Evolutionary conservation across 2,888 invertebrate species (phyloP).

Genomic region (Crepidodera aurea): DNA sequence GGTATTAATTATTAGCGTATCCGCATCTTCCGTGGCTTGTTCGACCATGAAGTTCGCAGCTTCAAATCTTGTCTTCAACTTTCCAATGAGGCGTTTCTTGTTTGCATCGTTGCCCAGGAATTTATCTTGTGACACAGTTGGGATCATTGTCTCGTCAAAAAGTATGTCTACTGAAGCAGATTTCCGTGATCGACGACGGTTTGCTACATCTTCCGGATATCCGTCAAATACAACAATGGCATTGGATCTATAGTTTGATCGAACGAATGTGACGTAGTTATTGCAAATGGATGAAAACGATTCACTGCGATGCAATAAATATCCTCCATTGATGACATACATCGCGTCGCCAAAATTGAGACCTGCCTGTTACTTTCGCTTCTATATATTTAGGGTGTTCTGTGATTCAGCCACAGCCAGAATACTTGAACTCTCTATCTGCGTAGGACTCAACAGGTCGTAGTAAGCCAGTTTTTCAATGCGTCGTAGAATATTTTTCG

Average conservation of each 20-base stretch:
- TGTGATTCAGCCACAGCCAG: too few relatives aligned
- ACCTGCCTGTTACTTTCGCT: too few relatives aligned
- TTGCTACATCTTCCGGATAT: conserved; percentile 43
- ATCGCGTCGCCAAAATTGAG: not conserved
- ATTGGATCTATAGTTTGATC: not conserved
- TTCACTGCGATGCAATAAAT: conserved; percentile 12
- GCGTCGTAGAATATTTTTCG: too few relatives aligned
- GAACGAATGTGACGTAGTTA: not conserved
- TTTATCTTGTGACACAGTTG: conserved; percentile 41
- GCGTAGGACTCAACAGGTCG: too few relatives aligned
- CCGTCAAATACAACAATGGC: conserved; percentile 21
- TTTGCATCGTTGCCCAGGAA: conserved; percentile 38
- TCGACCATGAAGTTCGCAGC: conserved; percentile 32
- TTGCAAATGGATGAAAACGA: conserved; percentile 14
- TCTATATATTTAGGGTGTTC: too few relatives aligned
- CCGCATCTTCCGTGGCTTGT: conserved; percentile 40
- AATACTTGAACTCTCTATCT: too few relatives aligned
- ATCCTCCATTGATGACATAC: not conserved
- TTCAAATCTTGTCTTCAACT: conserved; percentile 40
- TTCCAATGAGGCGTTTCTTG: conserved; percentile 41
- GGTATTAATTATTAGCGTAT: conserved; percentile 29
- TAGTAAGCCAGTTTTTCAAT: too few relatives aligned
- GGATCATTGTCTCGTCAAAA: conserved; percentile 23
- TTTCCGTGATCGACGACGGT: conserved; percentile 36
- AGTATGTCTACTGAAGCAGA: conserved; percentile 41